Conservation (phyloP, 2,888 invertebrate species). For the Nomada lathburiana region DNA sequence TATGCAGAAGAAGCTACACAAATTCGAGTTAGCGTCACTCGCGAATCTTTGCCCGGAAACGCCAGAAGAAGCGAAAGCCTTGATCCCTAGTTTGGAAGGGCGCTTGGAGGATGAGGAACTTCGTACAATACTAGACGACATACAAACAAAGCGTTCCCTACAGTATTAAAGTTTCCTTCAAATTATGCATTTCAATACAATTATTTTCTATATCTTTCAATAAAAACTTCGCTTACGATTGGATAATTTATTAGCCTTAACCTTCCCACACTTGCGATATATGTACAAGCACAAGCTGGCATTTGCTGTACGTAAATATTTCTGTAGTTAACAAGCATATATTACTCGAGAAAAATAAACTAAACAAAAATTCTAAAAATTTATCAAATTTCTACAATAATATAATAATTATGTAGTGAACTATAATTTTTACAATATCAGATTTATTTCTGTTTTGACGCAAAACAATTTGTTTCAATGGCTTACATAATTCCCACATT, state of each 20-base stretch:
- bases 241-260: background rate
- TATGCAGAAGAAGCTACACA: constrained; percentile 97
- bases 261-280: background rate
- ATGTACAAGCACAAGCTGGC: background rate
- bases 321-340: background rate
- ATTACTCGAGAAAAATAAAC: background rate
- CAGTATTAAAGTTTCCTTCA: constrained; percentile 89
- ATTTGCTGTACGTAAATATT: background rate
- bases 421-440: background rate
- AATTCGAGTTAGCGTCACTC: constrained; percentile 98
- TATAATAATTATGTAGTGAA: too few species aligned
- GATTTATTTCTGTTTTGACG: background rate
- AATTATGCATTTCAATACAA: background rate
- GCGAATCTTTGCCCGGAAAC: constrained; percentile 99
- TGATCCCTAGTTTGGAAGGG: constrained; percentile 98
- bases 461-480: constrained; percentile 17
- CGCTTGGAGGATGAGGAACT: constrained; percentile 99
- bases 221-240: constrained; percentile 22
- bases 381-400: background rate
- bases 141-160: constrained; percentile 98
- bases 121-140: constrained; percentile 98
- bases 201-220: constrained; percentile 39
- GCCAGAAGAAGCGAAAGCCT: constrained; percentile 98
- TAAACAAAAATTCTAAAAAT: background rate
- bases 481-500: constrained; percentile 68